Conservation (phyloP, 2,888 invertebrate species). For the Tetrapedia diversipes region DNA sequence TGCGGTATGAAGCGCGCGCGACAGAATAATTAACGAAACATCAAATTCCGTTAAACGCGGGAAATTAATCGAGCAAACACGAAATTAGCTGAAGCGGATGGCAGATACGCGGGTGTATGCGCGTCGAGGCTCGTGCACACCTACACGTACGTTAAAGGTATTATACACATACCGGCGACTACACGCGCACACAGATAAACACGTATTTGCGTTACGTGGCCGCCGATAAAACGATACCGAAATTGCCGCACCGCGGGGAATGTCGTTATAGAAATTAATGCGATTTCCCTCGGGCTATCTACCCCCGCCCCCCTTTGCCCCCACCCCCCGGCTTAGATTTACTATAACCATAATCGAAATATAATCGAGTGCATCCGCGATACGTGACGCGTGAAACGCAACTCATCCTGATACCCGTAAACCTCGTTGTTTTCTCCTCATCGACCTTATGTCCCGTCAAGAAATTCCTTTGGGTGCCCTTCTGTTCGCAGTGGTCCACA, state of each 20-base stretch:
- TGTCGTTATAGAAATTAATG: constrained; percentile 79
- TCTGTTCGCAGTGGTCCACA: too few species aligned
- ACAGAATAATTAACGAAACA: constrained; percentile 80
- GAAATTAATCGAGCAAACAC: constrained; percentile 80
- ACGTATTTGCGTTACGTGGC: constrained; percentile 50
- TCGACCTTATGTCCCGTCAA: neutral
- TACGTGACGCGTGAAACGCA: constrained; percentile 26
- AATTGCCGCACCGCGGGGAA: constrained; percentile 73
- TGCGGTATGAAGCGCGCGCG: constrained; percentile 69
- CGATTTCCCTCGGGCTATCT: constrained; percentile 72
- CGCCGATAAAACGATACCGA: constrained; percentile 69
- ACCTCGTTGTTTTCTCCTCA: too few species aligned
- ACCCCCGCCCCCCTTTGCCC: constrained; percentile 1
- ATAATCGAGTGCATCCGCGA: constrained; percentile 55
- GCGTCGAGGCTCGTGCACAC: constrained; percentile 7
- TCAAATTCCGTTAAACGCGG: constrained; percentile 79
- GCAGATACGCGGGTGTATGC: constrained; percentile 39
- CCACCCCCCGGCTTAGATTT: constrained; percentile 54
- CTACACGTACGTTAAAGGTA: constrained; percentile 12
- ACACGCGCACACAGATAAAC: constrained; percentile 16
- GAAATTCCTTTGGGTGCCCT: constrained; percentile 39
- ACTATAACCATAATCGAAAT: constrained; percentile 66
- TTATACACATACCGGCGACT: constrained; percentile 10
- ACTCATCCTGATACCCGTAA: too few species aligned
- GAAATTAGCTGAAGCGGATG: constrained; percentile 76